Evolutionary conservation across 92 coral and sea anemone genomes (phyloP).

Genomic region (Actinernus sp.): DNA sequence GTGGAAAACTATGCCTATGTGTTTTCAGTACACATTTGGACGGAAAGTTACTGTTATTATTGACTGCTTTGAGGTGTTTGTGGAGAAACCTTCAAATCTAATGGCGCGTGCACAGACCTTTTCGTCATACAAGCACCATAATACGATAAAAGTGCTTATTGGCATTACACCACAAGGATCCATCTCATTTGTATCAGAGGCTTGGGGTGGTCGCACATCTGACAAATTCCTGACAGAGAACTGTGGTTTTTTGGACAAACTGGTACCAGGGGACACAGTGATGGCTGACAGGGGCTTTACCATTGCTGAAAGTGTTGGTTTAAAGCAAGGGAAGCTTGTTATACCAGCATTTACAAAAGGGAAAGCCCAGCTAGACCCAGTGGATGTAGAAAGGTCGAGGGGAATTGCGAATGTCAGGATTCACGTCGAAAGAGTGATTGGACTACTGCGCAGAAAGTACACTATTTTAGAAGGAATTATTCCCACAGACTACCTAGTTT

Average conservation of each 20-base stretch:
- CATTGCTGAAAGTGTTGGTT: constrained; percentile 35
- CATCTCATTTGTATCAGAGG: constrained; percentile 52
- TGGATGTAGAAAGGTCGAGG: constrained; percentile 22
- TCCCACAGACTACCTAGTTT: constrained; percentile 16
- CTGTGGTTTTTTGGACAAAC: constrained; percentile 44
- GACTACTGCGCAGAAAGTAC: constrained; percentile 31
- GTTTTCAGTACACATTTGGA: constrained; percentile 45
- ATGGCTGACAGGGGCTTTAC: constrained; percentile 57
- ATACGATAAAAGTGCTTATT: constrained; percentile 19
- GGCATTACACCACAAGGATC: constrained; percentile 48
- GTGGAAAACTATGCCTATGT: constrained; percentile 36
- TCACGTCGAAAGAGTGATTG: constrained; percentile 42
- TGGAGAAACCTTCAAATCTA: constrained; percentile 52
- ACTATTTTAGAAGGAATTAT: constrained; percentile 27
- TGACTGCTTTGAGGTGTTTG: constrained; percentile 45
- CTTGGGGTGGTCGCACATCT: constrained; percentile 55
- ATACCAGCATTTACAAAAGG: constrained; percentile 39
- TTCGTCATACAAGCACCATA: constrained; percentile 26
- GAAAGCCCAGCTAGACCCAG: constrained; percentile 20
- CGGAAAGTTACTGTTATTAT: constrained; percentile 1
- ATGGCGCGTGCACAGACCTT: constrained; percentile 49
- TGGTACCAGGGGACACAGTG: constrained; percentile 44
- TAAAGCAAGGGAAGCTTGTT: constrained; percentile 19
- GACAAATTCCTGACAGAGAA: constrained; percentile 50
- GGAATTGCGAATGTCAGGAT: constrained; percentile 43